A percentile compares a stretch with the other conserved stretches of the same genome.
phyloP scores from a whole-genome alignment of 1,140 invertebrate species.

The Drosophila fuyamai region DNA sequence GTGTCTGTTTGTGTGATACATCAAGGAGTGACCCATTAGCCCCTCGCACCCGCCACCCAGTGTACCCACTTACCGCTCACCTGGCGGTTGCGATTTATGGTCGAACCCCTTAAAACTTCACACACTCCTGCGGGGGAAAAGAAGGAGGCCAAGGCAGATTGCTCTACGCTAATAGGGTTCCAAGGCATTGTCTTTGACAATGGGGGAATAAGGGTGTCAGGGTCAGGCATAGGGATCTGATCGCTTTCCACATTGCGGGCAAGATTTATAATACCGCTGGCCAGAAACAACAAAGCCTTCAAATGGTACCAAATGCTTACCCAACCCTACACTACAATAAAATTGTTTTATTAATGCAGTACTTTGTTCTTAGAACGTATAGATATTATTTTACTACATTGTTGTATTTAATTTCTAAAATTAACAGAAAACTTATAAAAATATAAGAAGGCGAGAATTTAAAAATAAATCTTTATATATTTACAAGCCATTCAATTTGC shows the following conservation, averaged over 20 bases:
- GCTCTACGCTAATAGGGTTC: conserved; percentile 75
- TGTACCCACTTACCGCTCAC: conserved; percentile 44
- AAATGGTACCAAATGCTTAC: conserved; percentile 39
- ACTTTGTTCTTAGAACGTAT: neutral
- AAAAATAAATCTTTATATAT: too few relatives aligned
- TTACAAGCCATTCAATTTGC: too few relatives aligned
- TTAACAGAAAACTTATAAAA: too few relatives aligned
- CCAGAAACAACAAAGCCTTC: conserved; percentile 63
- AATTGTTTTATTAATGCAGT: conserved; percentile 14
- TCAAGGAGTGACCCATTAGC: conserved; percentile 56
- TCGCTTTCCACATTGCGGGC: conserved; percentile 37
- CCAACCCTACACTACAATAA: conserved; percentile 15
- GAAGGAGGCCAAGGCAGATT: conserved; percentile 10
- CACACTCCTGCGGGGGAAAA: conserved; percentile 21
- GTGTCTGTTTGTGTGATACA: conserved; percentile 78
- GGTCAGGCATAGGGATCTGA: conserved; percentile 13
- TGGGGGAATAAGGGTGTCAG: conserved; percentile 11
- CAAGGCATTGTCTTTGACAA: conserved; percentile 54
- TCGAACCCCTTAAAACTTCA: conserved; percentile 68
- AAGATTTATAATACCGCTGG: conserved; percentile 74
- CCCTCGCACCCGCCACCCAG: conserved; percentile 8
- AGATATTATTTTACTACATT: neutral
- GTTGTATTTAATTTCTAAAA: neutral
- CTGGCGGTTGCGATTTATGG: conserved; percentile 77
- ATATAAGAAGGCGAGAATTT: too few relatives aligned